Percentiles rank a stretch among this genome's conserved stretches.
Conservation (phyloP, 2,888 invertebrate species). For the Notodonta dromedarius region DNA sequence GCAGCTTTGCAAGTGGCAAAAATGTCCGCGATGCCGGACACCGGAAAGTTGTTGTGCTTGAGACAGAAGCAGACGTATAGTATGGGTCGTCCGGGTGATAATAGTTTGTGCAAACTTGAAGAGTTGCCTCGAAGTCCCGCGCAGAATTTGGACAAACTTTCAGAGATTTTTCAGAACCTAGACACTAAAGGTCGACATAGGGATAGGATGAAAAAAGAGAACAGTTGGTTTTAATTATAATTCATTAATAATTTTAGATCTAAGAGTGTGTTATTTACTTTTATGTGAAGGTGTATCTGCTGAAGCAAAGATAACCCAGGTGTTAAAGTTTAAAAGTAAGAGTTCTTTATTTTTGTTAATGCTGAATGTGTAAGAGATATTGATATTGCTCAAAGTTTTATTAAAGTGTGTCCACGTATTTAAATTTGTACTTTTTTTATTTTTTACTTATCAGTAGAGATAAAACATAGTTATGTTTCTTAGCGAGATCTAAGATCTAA, state of each 20-base stretch:
- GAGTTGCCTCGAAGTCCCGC: slow-evolving; percentile 63
- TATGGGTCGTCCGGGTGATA: slow-evolving; percentile 50
- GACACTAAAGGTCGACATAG: slow-evolving; percentile 71
- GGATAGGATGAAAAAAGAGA: slow-evolving; percentile 74
- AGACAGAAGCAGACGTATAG: slow-evolving; percentile 66
- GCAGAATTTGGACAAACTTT: slow-evolving; percentile 66
- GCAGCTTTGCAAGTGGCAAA: slow-evolving; percentile 74
- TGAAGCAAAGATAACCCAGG: slow-evolving; percentile 43
- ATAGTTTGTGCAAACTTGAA: slow-evolving; percentile 57
- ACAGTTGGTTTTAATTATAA: slow-evolving; percentile 73
- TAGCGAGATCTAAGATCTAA: too few species aligned
- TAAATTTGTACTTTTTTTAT: slow-evolving; percentile 26
- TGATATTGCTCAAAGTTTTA: slow-evolving; percentile 76
- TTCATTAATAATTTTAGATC: slow-evolving; percentile 23
- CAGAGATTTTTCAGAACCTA: slow-evolving; percentile 74
- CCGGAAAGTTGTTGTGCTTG: slow-evolving; percentile 72
- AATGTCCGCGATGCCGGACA: slow-evolving; percentile 67
- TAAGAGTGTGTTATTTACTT: slow-evolving; percentile 55
- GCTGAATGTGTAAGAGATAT: slow-evolving; percentile 53
- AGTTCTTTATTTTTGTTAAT: slow-evolving; percentile 59
- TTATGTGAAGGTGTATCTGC: slow-evolving; percentile 40
- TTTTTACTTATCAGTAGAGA: neutral
- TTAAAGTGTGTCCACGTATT: slow-evolving; percentile 64
- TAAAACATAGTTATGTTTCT: too few species aligned
- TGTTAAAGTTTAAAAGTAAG: slow-evolving; percentile 54